These are phyloP conservation scores for Clistopyga incitator DNA, from an alignment of 2,888 invertebrate genomes.

Conservation along the genomic window DNA sequence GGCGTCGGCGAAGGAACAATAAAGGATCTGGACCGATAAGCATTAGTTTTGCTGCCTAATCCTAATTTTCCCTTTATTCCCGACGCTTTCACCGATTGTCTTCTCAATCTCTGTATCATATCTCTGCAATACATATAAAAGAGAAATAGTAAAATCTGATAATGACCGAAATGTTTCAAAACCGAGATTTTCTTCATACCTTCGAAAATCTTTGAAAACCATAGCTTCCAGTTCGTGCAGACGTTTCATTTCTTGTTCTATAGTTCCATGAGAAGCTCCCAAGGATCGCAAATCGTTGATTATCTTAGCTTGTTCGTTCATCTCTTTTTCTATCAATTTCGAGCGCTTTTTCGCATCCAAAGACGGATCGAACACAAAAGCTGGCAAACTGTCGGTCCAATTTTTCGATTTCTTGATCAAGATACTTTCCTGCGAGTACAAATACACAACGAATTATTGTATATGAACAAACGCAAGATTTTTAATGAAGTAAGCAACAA, in stretches of 20 bases:
- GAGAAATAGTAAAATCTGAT: background rate
- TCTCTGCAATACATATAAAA: constrained; percentile 86
- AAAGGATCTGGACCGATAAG: constrained; percentile 92
- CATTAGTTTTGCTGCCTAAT: constrained; percentile 86
- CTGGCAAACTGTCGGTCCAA: constrained; percentile 91
- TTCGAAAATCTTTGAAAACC: constrained; percentile 96
- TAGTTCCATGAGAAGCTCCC: constrained; percentile 95
- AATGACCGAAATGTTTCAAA: background rate
- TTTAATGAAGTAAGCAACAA: background rate
- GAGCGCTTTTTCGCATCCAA: constrained; percentile 93
- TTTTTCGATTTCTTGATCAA: constrained; percentile 87
- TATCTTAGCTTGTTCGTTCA: constrained; percentile 98
- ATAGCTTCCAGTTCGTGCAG: constrained; percentile 97
- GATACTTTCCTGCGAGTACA: constrained; percentile 87
- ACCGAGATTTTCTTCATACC: constrained; percentile 82
- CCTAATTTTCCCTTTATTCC: constrained; percentile 93
- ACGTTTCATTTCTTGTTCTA: constrained; percentile 96
- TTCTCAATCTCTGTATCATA: constrained; percentile 95
- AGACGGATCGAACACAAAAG: constrained; percentile 92
- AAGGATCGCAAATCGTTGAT: constrained; percentile 95
- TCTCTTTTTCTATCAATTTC: constrained; percentile 97
- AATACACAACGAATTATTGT: background rate
- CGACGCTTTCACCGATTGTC: constrained; percentile 92
- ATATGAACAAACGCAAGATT: constrained; percentile 25
- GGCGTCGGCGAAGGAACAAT: constrained; percentile 89